Evolutionary conservation across 2,888 invertebrate species (phyloP).

Genomic region (Nomada fabriciana): DNA sequence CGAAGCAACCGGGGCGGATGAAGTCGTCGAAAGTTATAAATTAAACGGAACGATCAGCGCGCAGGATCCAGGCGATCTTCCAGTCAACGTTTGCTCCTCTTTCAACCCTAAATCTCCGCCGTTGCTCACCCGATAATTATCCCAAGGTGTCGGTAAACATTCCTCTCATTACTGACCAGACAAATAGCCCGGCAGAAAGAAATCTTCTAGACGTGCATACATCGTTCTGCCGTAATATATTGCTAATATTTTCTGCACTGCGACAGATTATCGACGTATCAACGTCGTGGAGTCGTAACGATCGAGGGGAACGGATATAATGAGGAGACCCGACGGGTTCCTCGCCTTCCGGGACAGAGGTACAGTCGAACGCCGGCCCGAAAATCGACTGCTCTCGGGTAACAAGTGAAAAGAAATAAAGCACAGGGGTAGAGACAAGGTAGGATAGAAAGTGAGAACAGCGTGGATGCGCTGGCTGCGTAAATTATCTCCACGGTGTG

Average conservation of each 20-base stretch:
- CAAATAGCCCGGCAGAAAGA: slow-evolving; percentile 15
- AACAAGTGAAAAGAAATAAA: background rate
- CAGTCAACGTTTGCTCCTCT: background rate
- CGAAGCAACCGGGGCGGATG: background rate
- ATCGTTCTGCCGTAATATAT: slow-evolving; percentile 41
- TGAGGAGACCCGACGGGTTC: slow-evolving; percentile 59
- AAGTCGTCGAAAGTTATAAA: slow-evolving; percentile 48
- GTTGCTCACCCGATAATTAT: slow-evolving; percentile 49
- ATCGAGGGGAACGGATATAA: slow-evolving; percentile 54
- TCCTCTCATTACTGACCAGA: slow-evolving; percentile 53
- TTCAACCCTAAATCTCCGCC: slow-evolving; percentile 35
- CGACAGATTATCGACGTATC: slow-evolving; percentile 64
- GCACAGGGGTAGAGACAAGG: background rate
- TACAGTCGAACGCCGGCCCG: slow-evolving; percentile 29
- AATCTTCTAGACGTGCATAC: slow-evolving; percentile 3
- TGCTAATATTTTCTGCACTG: slow-evolving; percentile 46
- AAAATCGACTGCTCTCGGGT: slow-evolving; percentile 52
- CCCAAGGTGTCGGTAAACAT: slow-evolving; percentile 61
- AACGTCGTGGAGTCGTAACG: slow-evolving; percentile 53
- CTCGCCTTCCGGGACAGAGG: slow-evolving; percentile 66
- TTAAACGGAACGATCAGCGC: slow-evolving; percentile 11
- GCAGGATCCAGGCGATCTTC: background rate
- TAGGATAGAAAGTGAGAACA: slow-evolving; percentile 11
- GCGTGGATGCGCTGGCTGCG: slow-evolving; percentile 74
- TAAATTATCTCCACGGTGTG: slow-evolving; percentile 83